These are phyloP conservation scores for Sebastes itinus DNA, from an alignment of 2,797 vertebrate genomes.

Conservation along the genomic window DNA sequence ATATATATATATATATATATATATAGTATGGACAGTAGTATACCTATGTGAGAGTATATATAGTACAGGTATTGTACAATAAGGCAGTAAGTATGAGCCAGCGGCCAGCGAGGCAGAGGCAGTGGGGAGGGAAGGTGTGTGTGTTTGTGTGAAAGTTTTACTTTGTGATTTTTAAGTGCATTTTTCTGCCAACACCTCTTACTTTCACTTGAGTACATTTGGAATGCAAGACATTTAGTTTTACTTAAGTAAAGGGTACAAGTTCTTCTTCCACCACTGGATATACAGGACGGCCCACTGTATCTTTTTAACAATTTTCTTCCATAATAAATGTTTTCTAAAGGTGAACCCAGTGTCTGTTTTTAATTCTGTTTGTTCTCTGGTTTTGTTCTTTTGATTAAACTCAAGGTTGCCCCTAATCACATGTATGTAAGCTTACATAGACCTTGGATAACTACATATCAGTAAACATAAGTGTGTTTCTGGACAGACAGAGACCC, in stretches of 20 bases:
- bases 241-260: background rate
- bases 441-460: constrained; percentile 4
- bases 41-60: background rate
- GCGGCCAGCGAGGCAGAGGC: background rate
- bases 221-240: background rate
- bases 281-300: background rate
- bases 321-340: constrained; percentile 12
- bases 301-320: background rate
- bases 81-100: background rate
- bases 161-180: background rate
- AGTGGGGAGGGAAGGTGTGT: background rate
- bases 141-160: background rate
- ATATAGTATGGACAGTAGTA: background rate
- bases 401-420: constrained; percentile 20
- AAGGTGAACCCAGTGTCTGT: background rate
- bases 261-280: background rate
- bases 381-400: constrained; percentile 14
- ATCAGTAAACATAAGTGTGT: constrained; percentile 4
- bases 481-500: background rate
- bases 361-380: background rate
- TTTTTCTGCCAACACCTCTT: background rate
- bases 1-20: background rate
- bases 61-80: background rate
- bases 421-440: background rate
- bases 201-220: background rate